A percentile compares a stretch with the other conserved stretches of the same genome.
Evolutionary conservation across 2,888 invertebrate species (phyloP).

Genomic region (Scaptomyza cyrtandrae): DNA sequence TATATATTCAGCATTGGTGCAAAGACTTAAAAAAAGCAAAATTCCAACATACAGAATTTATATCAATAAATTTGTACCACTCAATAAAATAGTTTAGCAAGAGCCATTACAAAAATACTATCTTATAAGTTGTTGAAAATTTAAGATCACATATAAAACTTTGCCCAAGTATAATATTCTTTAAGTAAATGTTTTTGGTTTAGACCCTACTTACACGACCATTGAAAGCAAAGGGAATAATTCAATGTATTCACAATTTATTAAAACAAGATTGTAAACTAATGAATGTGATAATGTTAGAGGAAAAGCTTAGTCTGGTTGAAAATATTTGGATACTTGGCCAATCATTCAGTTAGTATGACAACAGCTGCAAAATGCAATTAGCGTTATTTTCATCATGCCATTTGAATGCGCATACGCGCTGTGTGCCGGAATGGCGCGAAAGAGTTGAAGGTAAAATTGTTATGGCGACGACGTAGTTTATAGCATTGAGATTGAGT

Average conservation of each 20-base stretch:
- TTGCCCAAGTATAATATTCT: too few species aligned
- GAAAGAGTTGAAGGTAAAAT: slow-evolving; percentile 66
- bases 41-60: too few species aligned
- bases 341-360: slow-evolving; percentile 35
- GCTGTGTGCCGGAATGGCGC: slow-evolving; percentile 45
- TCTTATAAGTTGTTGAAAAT: background rate
- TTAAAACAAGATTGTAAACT: too few species aligned
- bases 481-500: slow-evolving; percentile 72
- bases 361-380: slow-evolving; percentile 70
- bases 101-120: background rate
- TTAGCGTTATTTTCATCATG: slow-evolving; percentile 71
- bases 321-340: slow-evolving; percentile 30
- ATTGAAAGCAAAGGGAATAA: too few species aligned
- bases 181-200: too few species aligned
- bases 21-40: background rate
- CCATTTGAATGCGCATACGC: slow-evolving; percentile 70
- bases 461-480: slow-evolving; percentile 63
- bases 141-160: too few species aligned
- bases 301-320: background rate
- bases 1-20: too few species aligned
- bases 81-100: too few species aligned
- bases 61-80: too few species aligned
- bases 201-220: too few species aligned
- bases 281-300: background rate
- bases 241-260: too few species aligned